Evolutionary conservation across 2,888 invertebrate genomes (phyloP).

Genomic region (Erebia palarica): DNA sequence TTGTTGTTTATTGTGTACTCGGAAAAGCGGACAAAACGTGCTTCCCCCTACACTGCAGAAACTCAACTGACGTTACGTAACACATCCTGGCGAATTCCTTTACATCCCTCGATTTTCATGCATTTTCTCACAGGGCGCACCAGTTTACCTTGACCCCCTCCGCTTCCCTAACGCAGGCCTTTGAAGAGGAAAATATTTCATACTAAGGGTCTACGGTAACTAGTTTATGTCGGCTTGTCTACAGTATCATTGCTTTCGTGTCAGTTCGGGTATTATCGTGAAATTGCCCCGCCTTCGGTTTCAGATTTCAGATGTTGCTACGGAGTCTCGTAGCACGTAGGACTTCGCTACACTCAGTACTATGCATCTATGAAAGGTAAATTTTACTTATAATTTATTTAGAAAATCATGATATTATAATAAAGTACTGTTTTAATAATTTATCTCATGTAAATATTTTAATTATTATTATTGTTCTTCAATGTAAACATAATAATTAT

Average conservation of each 20-base stretch:
- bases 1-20: constrained; percentile 74
- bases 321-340: constrained; percentile 41
- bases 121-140: constrained; percentile 55
- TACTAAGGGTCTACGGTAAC: constrained; percentile 45
- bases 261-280: constrained; percentile 57
- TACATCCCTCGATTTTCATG: constrained; percentile 57
- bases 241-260: constrained; percentile 59
- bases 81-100: constrained; percentile 68
- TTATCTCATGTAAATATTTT: too few species aligned
- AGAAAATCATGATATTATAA: background rate
- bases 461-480: too few species aligned
- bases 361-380: background rate
- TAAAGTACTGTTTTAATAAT: too few species aligned
- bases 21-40: constrained; percentile 52
- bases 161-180: constrained; percentile 33
- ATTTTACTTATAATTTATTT: background rate
- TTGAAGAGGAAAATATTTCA: constrained; percentile 24
- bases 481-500: too few species aligned
- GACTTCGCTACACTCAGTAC: background rate
- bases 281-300: constrained; percentile 62
- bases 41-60: constrained; percentile 55
- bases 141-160: constrained; percentile 51
- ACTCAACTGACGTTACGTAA: constrained; percentile 78
- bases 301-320: constrained; percentile 48
- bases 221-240: constrained; percentile 49